Conservation (phyloP, 2,797 vertebrate species). For the Takifugu rubripes region DNA sequence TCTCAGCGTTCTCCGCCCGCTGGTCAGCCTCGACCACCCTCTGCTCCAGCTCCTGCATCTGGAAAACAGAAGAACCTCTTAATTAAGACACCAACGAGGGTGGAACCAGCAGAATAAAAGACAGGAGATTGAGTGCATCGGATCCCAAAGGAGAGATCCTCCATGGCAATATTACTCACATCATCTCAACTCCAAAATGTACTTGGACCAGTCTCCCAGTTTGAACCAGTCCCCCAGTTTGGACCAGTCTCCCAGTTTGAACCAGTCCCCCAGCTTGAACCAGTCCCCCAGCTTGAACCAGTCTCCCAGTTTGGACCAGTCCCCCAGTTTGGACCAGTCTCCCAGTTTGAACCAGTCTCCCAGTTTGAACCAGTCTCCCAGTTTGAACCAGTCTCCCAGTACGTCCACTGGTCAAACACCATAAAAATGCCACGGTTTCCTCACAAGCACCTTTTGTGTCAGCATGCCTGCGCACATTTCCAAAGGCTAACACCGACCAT, state of each 20-base stretch:
- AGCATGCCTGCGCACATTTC: constrained; percentile 45
- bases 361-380: no score
- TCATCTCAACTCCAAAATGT: no score
- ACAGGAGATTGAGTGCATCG: not conserved
- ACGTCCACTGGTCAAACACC: constrained; percentile 22
- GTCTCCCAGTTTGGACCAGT: no score
- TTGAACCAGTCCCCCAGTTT: no score
- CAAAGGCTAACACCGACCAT: constrained; percentile 41
- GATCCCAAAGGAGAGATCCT: not conserved
- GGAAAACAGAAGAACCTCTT: constrained; percentile 5
- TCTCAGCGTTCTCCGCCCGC: constrained; percentile 88
- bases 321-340: no score
- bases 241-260: no score
- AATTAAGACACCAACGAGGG: not conserved
- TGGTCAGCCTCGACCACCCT: constrained; percentile 87
- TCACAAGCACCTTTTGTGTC: constrained; percentile 53
- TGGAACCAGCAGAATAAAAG: not conserved
- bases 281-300: no score
- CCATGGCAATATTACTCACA: not conserved
- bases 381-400: no score
- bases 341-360: no score
- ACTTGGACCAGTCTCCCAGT: no score
- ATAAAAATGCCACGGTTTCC: constrained; percentile 7
- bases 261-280: no score
- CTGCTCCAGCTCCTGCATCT: constrained; percentile 96